Evolutionary conservation across 2,113 vertebrate genomes (phyloP).

Genomic region (Tetrax tetrax): DNA sequence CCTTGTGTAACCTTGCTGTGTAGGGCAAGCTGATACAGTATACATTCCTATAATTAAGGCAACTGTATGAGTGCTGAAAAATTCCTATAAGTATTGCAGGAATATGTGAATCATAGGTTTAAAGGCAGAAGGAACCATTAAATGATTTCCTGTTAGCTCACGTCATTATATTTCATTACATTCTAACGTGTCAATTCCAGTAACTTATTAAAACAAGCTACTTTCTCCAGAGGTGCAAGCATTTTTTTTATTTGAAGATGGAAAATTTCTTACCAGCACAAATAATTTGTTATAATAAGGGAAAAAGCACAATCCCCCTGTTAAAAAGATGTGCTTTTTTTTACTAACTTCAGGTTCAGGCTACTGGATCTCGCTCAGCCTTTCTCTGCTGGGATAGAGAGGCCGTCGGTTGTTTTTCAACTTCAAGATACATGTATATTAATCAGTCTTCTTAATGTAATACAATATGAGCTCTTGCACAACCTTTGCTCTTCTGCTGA

Average conservation of each 20-base stretch:
- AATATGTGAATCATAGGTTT: neutral
- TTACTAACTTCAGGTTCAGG: neutral
- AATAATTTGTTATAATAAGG: neutral
- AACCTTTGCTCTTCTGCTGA: neutral
- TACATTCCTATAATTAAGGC: neutral
- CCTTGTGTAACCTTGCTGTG: neutral
- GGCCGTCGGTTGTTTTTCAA: neutral
- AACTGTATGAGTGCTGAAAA: neutral
- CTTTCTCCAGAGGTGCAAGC: neutral
- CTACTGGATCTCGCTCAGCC: neutral
- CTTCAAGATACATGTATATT: neutral
- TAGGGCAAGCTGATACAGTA: neutral
- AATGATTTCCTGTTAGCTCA: neutral
- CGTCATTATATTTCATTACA: neutral
- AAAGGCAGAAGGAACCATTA: neutral
- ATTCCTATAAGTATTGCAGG: neutral
- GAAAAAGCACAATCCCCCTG: neutral
- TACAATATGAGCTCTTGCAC: constrained; percentile 1
- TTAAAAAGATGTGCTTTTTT: neutral
- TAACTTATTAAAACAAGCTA: neutral
- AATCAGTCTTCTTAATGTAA: neutral
- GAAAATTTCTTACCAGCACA: neutral
- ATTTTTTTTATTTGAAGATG: neutral
- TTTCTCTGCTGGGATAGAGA: neutral
- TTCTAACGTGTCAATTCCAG: neutral